A percentile compares a stretch with the other conserved stretches of the same genome.
Conservation (phyloP, 2,888 invertebrate genomes). For the Sycophila texana region DNA sequence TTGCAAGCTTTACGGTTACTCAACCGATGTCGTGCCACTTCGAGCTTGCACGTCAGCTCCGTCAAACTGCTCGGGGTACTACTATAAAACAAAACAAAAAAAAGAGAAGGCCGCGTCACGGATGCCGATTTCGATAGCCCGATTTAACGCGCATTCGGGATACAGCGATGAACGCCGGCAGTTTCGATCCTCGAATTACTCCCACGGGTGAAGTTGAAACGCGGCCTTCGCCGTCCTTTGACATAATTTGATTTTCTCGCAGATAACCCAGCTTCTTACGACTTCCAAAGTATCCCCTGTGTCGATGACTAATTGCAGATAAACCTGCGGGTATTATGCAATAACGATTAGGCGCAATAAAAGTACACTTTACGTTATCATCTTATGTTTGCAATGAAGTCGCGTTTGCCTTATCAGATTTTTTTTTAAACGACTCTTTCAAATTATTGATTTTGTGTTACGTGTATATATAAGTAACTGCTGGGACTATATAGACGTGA, state of each 20-base stretch:
- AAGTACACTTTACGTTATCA: too few species aligned
- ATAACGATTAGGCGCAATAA: not conserved
- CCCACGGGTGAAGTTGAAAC: conserved; percentile 61
- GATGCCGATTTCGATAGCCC: conserved; percentile 72
- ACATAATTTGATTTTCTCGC: conserved; percentile 45
- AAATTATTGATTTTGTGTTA: too few species aligned
- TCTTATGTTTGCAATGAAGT: too few species aligned
- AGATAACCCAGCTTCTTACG: conserved; percentile 12
- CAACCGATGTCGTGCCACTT: conserved; percentile 69
- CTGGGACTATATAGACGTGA: too few species aligned
- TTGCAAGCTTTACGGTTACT: conserved; percentile 28
- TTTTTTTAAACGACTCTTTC: too few species aligned
- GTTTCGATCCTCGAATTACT: conserved; percentile 66
- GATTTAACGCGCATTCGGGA: conserved; percentile 63
- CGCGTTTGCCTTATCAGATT: too few species aligned
- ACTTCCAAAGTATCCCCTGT: conserved; percentile 7
- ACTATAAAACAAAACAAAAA: conserved; percentile 28
- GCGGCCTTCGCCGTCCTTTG: conserved; percentile 55
- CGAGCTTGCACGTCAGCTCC: conserved; percentile 70
- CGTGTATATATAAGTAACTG: too few species aligned
- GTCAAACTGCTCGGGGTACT: conserved; percentile 65
- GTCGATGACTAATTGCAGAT: conserved; percentile 44
- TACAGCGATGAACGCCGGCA: conserved; percentile 55
- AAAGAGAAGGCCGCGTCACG: conserved; percentile 67
- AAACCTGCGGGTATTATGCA: not conserved